Evolutionary conservation across 2,888 invertebrate species (phyloP), one percentile per base, ranked within the genome.

Genomic region (Phengaris alcon): DNA sequence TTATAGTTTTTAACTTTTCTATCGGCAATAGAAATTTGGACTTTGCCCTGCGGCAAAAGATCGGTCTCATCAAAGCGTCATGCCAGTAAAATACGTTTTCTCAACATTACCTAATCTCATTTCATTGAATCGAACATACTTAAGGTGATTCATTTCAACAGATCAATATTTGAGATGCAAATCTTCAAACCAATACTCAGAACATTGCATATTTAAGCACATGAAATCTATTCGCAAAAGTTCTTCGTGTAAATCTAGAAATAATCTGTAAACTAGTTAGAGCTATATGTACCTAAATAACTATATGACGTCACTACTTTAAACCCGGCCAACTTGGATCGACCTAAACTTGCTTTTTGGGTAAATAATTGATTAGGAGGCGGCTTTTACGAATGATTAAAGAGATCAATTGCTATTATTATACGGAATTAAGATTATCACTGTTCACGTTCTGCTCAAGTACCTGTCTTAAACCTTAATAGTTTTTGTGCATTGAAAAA

Each of bases 261-360:
- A 77, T 77, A 78, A 75, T 55, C 59, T 75, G 68, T 75, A 75
- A 78, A 77, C 77, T 77, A 78, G 78, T 78, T 79, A 78, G 79
- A 83, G 82, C 82, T 82, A 79, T 78, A 81, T 80, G 80, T 80
- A 86, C 84, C 81, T 83, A 87, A 89, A 90, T 90, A 89, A 85
- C 83, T 82, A 82, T 84, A 84, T 88, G 89, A 89, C 89, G 90
- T 91, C 88, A 89, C 84, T 81, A 82, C 84, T 88, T 88, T 86
- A 87, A 87, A 87, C 85, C 88, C 81, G 81, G 81, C 82, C 81
- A 85, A 87, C 81, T 88, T 88, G 86, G 83, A 84, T 79, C 85
- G 84, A 81, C 82, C 84, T 82, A 89, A 90, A 89, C 88, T 91
- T 91, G 83, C 86, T 84, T 83, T 84, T 72, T 82, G 83, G 79